Evolutionary conservation across 2,113 vertebrate species (phyloP), one percentile per base, ranked within the genome.

Genomic region (Sylvilagus bachmani): DNA sequence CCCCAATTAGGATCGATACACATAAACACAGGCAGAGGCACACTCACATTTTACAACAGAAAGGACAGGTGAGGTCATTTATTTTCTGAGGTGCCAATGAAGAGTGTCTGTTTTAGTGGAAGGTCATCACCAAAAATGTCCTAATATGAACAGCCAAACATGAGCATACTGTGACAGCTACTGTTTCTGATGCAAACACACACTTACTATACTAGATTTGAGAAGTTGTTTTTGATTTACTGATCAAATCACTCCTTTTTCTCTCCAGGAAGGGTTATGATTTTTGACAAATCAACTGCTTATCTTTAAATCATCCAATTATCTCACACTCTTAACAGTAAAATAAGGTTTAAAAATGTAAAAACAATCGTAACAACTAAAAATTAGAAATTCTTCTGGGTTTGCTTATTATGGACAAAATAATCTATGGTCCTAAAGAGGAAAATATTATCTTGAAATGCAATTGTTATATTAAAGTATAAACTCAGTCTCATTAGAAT

Each of bases 401-500:
- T 89, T 89, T 77, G n/a, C 16, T 81, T 83, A 62, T 64, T 62
- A 58, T 66, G 22, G 58, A 69, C 53, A 7, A 80, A 86, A n/a
- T 69, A 80, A 82, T 80, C 6, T 80, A 36, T 5, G 70, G 7
- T 66, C 6, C 12, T 22, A 61, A 75, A 10, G 29, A 83, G 38
- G 14, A 91, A 93, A 75, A 75, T 49, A 1, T 70, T 86, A 25
- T 91, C 29, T n/a, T 64, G 55, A 91, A 64, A 70, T 82, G 53
- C 14, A 86, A 31, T 13, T 84, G 2, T 88, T 70, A 36, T n/a
- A 10, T 38, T 44, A 53, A 96, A 17, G 13, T 74, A 74, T 58
- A 38, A 90, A 66, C 24, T 75, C 83, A 90, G 31, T 92, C 27
- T 66, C 31, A 92, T 84, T 69, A 90, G 87, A 79, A 49, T 2